Evolutionary conservation across 2,113 vertebrate species (phyloP), one percentile per base, ranked within the genome.

Genomic region (Leuciscus idus): DNA sequence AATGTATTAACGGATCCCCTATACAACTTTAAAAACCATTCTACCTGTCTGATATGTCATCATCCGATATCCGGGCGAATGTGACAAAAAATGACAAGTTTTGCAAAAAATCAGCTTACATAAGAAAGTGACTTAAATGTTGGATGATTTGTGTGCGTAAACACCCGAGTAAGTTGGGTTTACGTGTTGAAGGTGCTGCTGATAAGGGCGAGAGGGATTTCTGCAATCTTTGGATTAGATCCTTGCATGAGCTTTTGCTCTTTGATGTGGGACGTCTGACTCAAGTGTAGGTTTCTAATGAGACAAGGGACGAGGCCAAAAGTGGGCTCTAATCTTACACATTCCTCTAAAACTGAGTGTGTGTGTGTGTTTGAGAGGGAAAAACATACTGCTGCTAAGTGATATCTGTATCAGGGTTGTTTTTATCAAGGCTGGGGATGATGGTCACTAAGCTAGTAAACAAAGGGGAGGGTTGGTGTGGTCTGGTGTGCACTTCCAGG

Each of bases 401-500:
- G 74, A 62, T 72, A 64, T 88, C 72, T 57, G 15, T 46, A 15
- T 19, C 66, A 77, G 33, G 15, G 84, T 80, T 30, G 23, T 78
- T 87, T 81, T 87, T 85, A 62, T 82, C 80, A 9, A 76, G 62
- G 59, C 43, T 59, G n/a, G 79, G 84, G 86, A 86, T 84, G 74
- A 84, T 48, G 84, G 77, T 80, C 87, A 88, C 90, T 94, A 93
- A 94, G 90, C 90, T 89, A 81, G 89, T 92, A 93, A 92, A 94
- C 92, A 93, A 94, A 91, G 85, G 90, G 84, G 89, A 80, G 85
- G 52, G 86, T 81, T 90, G 91, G 88, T 90, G 90, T 92, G 91
- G 90, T 94, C 92, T 91, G 88, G 90, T 87, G 80, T 84, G 89
- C 84, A 90, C 87, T 90, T 89, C 87, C 91, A 95, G 94, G 93